phyloP scores from a whole-genome alignment of 2,797 vertebrate genomes.

The Gymnodraco acuticeps region DNA sequence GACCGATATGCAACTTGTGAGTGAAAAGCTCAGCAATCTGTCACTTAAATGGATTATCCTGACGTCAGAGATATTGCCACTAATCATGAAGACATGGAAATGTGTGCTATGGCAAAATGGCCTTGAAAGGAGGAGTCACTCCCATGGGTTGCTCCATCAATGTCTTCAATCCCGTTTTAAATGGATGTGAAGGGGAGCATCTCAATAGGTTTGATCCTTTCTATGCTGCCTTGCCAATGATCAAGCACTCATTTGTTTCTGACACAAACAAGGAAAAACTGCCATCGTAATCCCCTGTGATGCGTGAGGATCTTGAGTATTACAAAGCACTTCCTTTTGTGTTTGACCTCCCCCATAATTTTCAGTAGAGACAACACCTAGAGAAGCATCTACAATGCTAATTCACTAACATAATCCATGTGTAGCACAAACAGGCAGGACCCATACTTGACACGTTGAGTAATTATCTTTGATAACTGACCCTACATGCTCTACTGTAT shows the following conservation, averaged over 20 bases:
- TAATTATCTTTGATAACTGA: conserved; percentile 66
- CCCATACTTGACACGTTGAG: conserved; percentile 35
- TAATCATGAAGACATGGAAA: conserved; percentile 68
- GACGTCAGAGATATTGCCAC: conserved; percentile 65
- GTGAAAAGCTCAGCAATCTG: conserved; percentile 79
- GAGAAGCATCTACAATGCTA: conserved; percentile 48
- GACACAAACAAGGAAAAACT: conserved; percentile 38
- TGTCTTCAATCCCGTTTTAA: conserved; percentile 51
- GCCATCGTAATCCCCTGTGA: conserved; percentile 8
- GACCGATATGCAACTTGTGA: conserved; percentile 61
- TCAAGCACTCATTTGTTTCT: conserved; percentile 56
- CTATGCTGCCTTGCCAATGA: conserved; percentile 18
- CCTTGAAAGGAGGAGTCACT: conserved; percentile 48
- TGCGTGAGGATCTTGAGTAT: conserved; percentile 14
- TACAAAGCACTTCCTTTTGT: conserved; percentile 29
- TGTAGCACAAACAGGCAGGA: conserved; percentile 31
- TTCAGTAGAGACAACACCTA: conserved; percentile 18
- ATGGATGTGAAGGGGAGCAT: conserved; percentile 49
- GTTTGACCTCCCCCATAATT: conserved; percentile 40
- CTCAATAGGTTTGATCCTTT: conserved; percentile 48
- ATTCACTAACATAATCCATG: conserved; percentile 34
- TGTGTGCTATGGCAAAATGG: conserved; percentile 59
- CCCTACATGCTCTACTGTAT: conserved; percentile 44
- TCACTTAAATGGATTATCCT: conserved; percentile 76
- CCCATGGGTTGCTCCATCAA: conserved; percentile 58